Base-by-base conservation (phyloP, 2,113 vertebrate species). In the Vanacampus margaritifer region DNA sequence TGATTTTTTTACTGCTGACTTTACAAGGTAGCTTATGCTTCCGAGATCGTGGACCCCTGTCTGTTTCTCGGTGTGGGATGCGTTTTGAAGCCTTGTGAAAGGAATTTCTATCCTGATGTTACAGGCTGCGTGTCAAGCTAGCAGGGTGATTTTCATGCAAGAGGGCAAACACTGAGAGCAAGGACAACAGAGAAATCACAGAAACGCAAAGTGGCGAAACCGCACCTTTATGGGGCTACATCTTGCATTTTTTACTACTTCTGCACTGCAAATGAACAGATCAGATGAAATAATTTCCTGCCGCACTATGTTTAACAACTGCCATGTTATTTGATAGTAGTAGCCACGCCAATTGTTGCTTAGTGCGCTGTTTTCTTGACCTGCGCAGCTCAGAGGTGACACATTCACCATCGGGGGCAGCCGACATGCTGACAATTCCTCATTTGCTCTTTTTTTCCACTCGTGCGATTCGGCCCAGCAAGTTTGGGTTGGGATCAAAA, bases 91-190 rank as follows among this genome's bases (percentile, higher is more conserved):
- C 77, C 78, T 89, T 79, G 80, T 91, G 75, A 53, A 24, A 75
- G 73, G 68, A 67, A 76, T 68, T 73, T 68, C 74, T 1, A 1
- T 85, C 53, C 74, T 82, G 72, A 84, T 88, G 78, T 88, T 84
- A 80, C 82, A 32, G 60, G 50, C 28, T 73, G 53, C 66, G 75
- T 78, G 83, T 86, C 76, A 74, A 28, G 66, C 79, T 70, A 53
- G 63, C 56, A n/a, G 59, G 68, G 80, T 70, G 83, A 80, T 81
- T 74, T 77, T 73, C 76, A 73, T 80, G 77, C 68, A 87, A 64
- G 87, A 87, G 87, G 85, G 87, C 85, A 83, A 80, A 87, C 86
- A 82, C 75, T 82, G 83, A 75, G 78, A 75, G 78, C 81, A 71
- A 79, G 79, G 70, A 78, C 84, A 48, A 78, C 66, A 65, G 41